phyloP scores from a whole-genome alignment of 2,797 vertebrate species.

The Trachops cirrhosus region DNA sequence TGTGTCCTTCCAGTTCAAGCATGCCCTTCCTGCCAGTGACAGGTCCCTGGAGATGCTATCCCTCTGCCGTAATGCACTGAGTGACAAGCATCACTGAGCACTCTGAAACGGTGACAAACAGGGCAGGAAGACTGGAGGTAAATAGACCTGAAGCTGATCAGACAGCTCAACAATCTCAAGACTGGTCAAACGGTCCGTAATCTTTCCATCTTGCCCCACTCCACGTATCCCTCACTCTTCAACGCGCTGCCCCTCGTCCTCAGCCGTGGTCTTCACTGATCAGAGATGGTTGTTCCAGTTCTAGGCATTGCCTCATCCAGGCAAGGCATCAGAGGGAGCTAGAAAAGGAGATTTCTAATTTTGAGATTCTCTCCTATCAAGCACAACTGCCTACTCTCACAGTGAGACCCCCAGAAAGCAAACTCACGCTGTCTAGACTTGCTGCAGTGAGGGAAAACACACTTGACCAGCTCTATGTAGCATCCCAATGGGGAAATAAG shows the following conservation, averaged over 20 bases:
- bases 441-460: neutral
- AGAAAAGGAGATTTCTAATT: neutral
- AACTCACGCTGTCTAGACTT: neutral
- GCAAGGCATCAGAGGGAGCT: fast-evolving
- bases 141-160: too few relatives aligned
- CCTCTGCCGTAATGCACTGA: fast-evolving
- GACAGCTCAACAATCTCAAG: too few relatives aligned
- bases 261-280: neutral
- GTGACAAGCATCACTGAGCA: neutral
- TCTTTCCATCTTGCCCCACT: too few relatives aligned
- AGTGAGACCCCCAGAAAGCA: neutral
- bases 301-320: too few relatives aligned
- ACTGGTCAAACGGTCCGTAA: too few relatives aligned
- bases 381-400: neutral
- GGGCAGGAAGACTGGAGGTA: too few relatives aligned
- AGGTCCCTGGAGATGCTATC: neutral
- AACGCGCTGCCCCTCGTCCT: neutral
- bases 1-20: neutral
- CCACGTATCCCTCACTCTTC: neutral
- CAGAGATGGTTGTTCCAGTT: neutral
- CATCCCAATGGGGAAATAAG: neutral
- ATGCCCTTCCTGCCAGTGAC: too few relatives aligned
- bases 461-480: neutral
- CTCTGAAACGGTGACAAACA: fast-evolving
- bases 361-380: neutral